Conservation (phyloP, 2,888 invertebrate genomes). For the Macropis europaea region DNA sequence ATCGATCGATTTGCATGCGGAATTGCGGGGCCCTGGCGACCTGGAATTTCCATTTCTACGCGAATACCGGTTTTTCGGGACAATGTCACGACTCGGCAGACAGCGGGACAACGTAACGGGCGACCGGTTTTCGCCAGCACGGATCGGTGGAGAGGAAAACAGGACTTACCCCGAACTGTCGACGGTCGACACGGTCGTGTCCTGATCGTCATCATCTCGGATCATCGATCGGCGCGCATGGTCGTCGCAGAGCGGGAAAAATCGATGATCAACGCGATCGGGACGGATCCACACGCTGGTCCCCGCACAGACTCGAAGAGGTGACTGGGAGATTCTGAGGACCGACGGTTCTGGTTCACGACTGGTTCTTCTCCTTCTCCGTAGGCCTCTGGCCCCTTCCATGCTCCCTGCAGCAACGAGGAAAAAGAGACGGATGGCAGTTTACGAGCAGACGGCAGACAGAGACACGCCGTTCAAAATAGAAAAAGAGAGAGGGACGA, state of each 20-base stretch:
- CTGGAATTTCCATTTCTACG: background rate
- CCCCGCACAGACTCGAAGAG: slow-evolving; percentile 65
- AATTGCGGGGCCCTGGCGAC: background rate
- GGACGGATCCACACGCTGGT: slow-evolving; percentile 48
- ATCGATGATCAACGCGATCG: too few species aligned
- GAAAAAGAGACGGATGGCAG: slow-evolving; percentile 53
- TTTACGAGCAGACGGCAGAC: slow-evolving; percentile 7
- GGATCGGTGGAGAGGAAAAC: slow-evolving; percentile 2
- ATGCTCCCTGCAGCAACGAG: slow-evolving; percentile 31
- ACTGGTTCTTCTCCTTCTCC: slow-evolving; percentile 68
- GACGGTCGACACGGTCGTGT: slow-evolving; percentile 6
- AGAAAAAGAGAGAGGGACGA: slow-evolving; percentile 22
- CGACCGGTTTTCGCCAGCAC: slow-evolving; percentile 25
- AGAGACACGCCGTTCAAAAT: slow-evolving; percentile 19
- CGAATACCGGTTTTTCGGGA: slow-evolving; percentile 27
- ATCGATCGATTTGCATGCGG: background rate
- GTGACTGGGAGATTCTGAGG: slow-evolving; percentile 70
- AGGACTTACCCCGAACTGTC: slow-evolving; percentile 42
- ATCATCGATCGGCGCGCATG: slow-evolving; percentile 11
- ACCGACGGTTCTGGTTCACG: slow-evolving; percentile 68
- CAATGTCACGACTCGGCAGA: slow-evolving; percentile 22
- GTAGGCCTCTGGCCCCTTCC: slow-evolving; percentile 64
- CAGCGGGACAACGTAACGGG: background rate
- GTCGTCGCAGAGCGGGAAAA: too few species aligned
- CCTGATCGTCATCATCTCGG: slow-evolving; percentile 36